phyloP scores from a whole-genome alignment of 2,888 invertebrate species.

The Drosophila multiciliata region DNA sequence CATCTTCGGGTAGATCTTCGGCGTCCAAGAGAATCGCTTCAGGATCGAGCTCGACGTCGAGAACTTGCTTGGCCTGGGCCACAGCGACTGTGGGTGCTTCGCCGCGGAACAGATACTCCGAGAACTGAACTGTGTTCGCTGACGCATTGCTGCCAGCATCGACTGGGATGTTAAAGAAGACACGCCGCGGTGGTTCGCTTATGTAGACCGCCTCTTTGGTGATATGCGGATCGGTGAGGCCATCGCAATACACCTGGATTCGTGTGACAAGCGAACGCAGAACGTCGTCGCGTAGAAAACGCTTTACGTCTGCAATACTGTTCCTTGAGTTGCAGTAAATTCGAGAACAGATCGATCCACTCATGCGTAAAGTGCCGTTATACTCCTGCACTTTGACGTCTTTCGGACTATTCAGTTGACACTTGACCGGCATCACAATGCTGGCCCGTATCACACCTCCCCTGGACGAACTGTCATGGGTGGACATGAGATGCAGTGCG shows the following conservation, averaged over 20 bases:
- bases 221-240: conserved; percentile 87
- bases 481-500: conserved; percentile 33
- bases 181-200: conserved; percentile 95
- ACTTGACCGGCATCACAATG: conserved; percentile 90
- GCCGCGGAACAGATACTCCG: conserved; percentile 96
- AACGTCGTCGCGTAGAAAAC: conserved; percentile 92
- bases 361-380: conserved; percentile 81
- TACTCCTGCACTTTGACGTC: conserved; percentile 77
- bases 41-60: conserved; percentile 91
- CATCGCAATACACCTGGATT: conserved; percentile 96
- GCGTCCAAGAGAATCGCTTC: conserved; percentile 89
- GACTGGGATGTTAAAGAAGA: conserved; percentile 90
- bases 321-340: conserved; percentile 93
- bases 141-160: conserved; percentile 74
- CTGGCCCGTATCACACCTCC: conserved; percentile 85
- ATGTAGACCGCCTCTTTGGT: conserved; percentile 86
- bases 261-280: conserved; percentile 93
- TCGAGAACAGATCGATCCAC: conserved; percentile 85
- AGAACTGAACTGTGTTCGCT: conserved; percentile 88
- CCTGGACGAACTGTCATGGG: conserved; percentile 20
- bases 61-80: conserved; percentile 91
- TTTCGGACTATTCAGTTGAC: conserved; percentile 74
- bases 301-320: conserved; percentile 89
- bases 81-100: conserved; percentile 93
- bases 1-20: conserved; percentile 93